A percentile compares a stretch with the other conserved stretches of the same genome.
Conservation (phyloP, 2,888 invertebrate species). For the Lasioglossum villosulum region DNA sequence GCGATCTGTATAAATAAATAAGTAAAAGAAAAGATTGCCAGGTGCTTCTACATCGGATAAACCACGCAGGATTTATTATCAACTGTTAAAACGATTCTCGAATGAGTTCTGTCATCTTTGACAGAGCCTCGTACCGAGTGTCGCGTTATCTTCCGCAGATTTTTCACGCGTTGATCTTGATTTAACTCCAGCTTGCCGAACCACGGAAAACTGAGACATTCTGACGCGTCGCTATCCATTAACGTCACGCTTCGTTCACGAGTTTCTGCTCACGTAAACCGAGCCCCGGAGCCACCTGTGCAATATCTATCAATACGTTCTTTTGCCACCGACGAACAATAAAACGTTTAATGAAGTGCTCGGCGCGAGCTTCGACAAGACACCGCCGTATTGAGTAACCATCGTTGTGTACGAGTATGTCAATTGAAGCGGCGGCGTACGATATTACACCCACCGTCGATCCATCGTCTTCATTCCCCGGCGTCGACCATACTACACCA, state of each 20-base stretch:
- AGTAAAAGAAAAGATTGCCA: no score
- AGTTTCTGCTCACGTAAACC: conserved; percentile 29
- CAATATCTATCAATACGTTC: conserved; percentile 52
- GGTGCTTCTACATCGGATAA: background rate
- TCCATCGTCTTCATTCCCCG: conserved; percentile 30
- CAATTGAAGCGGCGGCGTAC: conserved; percentile 36
- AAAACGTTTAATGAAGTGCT: conserved; percentile 67
- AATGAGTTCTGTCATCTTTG: background rate
- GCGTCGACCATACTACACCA: conserved; percentile 25
- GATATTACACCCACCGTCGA: conserved; percentile 52
- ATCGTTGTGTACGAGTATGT: conserved; percentile 26
- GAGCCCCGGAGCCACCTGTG: conserved; percentile 24
- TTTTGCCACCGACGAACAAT: conserved; percentile 53
- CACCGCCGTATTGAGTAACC: conserved; percentile 41
- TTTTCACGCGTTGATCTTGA: conserved; percentile 14
- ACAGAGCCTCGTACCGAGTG: no score
- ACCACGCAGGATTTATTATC: background rate
- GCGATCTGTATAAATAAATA: no score
- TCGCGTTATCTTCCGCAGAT: background rate
- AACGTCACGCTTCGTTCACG: conserved; percentile 39
- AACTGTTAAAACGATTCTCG: background rate
- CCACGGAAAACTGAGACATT: conserved; percentile 24
- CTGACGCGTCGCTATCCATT: conserved; percentile 44
- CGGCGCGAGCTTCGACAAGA: conserved; percentile 36
- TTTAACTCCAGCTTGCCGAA: conserved; percentile 18